Evolutionary conservation across 2,888 invertebrate genomes (phyloP).

Genomic region (Odontomyia ornata): DNA sequence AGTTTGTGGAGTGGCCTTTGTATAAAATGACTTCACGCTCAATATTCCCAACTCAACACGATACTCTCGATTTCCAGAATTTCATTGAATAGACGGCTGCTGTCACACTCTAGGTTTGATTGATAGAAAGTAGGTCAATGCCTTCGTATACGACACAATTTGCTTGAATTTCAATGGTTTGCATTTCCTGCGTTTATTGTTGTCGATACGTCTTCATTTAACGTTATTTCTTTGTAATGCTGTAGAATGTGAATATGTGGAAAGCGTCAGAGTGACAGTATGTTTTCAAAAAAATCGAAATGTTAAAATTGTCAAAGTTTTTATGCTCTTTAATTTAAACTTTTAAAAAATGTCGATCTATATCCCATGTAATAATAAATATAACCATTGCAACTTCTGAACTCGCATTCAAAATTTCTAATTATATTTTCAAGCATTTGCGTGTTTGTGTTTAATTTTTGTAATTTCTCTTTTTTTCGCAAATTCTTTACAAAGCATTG

Average conservation of each 20-base stretch:
- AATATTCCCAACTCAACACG: neutral
- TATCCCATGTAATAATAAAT: no score
- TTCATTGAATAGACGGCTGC: neutral
- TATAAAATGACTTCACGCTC: conserved; percentile 29
- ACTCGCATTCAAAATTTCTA: no score
- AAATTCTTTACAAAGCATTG: neutral
- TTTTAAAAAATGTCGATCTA: no score
- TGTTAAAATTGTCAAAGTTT: no score
- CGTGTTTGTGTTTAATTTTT: no score
- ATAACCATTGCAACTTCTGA: no score
- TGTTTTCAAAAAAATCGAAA: no score
- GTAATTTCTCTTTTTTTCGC: neutral
- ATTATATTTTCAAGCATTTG: no score
- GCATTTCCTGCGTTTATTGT: neutral
- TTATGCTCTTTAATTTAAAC: no score
- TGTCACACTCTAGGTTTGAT: neutral
- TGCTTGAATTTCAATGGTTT: neutral
- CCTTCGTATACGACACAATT: neutral
- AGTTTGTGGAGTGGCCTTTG: conserved; percentile 9
- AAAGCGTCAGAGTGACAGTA: no score
- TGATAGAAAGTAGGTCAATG: neutral
- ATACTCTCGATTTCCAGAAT: neutral
- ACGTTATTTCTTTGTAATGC: neutral
- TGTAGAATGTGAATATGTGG: neutral
- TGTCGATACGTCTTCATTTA: neutral